Evolutionary conservation across 2,113 vertebrate genomes (phyloP).

Genomic region (Hemiprocne comata): DNA sequence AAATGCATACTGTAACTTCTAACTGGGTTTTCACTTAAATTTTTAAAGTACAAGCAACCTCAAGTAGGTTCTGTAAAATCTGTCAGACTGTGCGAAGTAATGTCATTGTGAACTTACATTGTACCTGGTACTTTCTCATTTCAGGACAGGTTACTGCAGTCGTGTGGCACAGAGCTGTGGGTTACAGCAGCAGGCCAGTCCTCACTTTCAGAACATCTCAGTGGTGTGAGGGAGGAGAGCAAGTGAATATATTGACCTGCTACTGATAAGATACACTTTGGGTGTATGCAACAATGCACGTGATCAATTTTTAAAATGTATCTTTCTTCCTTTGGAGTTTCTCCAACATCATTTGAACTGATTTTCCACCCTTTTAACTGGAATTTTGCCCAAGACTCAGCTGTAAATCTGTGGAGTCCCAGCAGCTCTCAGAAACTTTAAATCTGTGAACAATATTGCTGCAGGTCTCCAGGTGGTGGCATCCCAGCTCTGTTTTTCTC

Average conservation of each 20-base stretch:
- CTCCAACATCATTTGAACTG: not conserved
- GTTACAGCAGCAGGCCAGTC: not conserved
- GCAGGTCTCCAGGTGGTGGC: slow-evolving; percentile 68
- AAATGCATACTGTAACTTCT: not conserved
- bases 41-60: not conserved
- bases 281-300: not conserved
- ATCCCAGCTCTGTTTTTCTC: not conserved
- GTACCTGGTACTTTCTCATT: not conserved
- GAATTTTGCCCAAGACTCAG: not conserved
- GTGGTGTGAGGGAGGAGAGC: accelerated
- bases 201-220: not conserved
- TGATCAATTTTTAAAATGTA: not conserved
- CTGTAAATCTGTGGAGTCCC: not conserved
- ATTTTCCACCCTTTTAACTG: not conserved
- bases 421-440: not conserved
- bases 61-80: not conserved
- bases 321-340: not conserved
- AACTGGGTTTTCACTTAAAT: not conserved
- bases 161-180: not conserved
- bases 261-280: accelerated
- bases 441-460: not conserved
- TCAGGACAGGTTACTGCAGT: not conserved
- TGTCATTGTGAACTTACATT: not conserved
- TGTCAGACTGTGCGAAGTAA: not conserved
- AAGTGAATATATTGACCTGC: not conserved